Evolutionary conservation across 2,888 invertebrate species (phyloP), one percentile per base, ranked within the genome.

Genomic region (Drosophila mulleri): DNA sequence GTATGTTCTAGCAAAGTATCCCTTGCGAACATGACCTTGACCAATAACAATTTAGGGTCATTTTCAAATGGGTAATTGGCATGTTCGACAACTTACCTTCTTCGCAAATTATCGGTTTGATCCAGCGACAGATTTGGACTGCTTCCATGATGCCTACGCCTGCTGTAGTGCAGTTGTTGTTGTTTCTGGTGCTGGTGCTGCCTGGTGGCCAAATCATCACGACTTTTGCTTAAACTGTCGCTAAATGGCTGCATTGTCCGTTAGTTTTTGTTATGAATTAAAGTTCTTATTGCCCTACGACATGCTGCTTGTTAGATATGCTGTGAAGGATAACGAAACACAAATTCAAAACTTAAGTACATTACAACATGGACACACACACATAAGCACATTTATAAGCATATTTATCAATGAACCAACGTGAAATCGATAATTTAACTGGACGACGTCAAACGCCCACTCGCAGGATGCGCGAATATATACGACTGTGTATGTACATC

Each of bases 161-260:
- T 60, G 57, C 80, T 60, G 57, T 89, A 76, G 68, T 89, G 81
- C 66, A 76, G 76, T 67, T 86, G 75, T 54, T 77, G 52, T 56
- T 77, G 52, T 16, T 77, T 75, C 56, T 84, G 82, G 56, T 75
- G 82, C 37, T 81, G 76, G 32, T 88, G 89, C 58, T 85, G 80
- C 53, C 86, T 75, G 80, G 80, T 48, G 80, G 90, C 90, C 81
- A 92, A 84, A 89, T 92, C 93, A 80, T 92, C 93, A 48, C 92
- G 92, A 87, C 92, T 92, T 80, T 91, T 92, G 80, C 90, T 92
- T 67, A 92, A 79, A 65, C 88, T 91, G 70, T 92, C 91, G 75
- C 84, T 89, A 73, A 91, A 89, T 63, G 92, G 92, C 86, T 91
- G 92, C 93, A 93, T 92, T 80, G 80, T 91, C 80, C 72, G 72